Evolutionary conservation across 2,113 vertebrate genomes (phyloP).

Genomic region (Oxyruncus cristatus): DNA sequence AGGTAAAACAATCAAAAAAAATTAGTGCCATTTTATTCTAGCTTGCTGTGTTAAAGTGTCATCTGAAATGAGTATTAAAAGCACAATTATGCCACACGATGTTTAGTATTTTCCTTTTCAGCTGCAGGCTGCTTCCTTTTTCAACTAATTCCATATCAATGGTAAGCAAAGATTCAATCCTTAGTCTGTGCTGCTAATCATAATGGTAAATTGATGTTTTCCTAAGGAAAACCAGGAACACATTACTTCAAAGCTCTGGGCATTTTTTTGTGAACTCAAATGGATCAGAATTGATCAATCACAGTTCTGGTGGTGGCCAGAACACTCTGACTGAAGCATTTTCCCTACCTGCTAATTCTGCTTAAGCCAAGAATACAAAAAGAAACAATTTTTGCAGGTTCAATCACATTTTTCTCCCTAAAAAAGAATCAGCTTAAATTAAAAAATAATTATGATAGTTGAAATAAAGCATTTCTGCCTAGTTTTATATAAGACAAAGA

Average conservation of each 20-base stretch:
- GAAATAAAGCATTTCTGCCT: neutral
- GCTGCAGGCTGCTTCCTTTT: neutral
- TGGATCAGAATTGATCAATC: neutral
- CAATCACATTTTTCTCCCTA: neutral
- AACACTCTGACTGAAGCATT: neutral
- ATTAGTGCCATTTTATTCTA: neutral
- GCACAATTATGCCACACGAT: neutral
- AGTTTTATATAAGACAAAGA: neutral
- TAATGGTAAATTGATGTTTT: neutral
- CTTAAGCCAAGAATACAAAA: neutral
- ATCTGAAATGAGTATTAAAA: neutral
- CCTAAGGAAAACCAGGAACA: neutral
- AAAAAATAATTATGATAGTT: neutral
- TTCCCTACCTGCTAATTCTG: neutral
- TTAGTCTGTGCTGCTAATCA: neutral
- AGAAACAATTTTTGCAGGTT: neutral
- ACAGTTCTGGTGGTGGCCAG: neutral
- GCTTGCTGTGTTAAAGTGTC: neutral
- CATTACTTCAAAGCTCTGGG: neutral
- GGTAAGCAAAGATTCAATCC: neutral
- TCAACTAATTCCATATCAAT: neutral
- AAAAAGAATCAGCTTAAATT: neutral
- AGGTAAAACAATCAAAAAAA: neutral
- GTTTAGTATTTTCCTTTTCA: neutral
- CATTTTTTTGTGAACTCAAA: neutral